Evolutionary conservation across 1,140 invertebrate genomes (phyloP).

Genomic region (Halesus radiatus): DNA sequence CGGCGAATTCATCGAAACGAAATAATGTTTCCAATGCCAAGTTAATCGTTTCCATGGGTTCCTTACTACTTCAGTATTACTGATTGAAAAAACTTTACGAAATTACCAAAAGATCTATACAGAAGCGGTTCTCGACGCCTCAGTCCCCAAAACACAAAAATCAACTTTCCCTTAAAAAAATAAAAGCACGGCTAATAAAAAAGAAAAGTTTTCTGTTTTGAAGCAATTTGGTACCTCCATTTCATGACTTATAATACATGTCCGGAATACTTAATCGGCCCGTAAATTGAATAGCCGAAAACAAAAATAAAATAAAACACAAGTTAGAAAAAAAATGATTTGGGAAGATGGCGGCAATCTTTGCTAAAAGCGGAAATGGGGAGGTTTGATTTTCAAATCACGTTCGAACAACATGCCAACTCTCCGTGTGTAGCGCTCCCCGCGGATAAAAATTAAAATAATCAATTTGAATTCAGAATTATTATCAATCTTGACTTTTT

Average conservation of each 20-base stretch:
- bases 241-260: constrained; percentile 16
- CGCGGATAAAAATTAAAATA: constrained; percentile 32
- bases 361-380: not conserved
- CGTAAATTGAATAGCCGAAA: constrained; percentile 39
- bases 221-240: constrained; percentile 15
- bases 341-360: not conserved
- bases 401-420: constrained; percentile 31
- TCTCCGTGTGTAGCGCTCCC: constrained; percentile 5
- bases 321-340: constrained; percentile 19
- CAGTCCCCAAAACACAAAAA: not conserved
- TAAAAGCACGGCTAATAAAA: not conserved
- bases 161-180: constrained; percentile 11
- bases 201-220: not conserved
- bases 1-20: not conserved
- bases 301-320: constrained; percentile 32
- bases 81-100: constrained; percentile 28
- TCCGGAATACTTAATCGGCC: constrained; percentile 28
- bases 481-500: constrained; percentile 38
- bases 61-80: not conserved
- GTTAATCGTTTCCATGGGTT: not conserved
- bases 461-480: constrained; percentile 39
- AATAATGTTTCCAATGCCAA: not conserved
- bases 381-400: constrained; percentile 30
- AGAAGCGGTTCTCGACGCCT: not conserved
- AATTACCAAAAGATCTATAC: constrained; percentile 21